A percentile compares a stretch with the other conserved stretches of the same genome.
phyloP scores from a whole-genome alignment of 1,140 invertebrate species.

The Neodiprion virginianus region DNA sequence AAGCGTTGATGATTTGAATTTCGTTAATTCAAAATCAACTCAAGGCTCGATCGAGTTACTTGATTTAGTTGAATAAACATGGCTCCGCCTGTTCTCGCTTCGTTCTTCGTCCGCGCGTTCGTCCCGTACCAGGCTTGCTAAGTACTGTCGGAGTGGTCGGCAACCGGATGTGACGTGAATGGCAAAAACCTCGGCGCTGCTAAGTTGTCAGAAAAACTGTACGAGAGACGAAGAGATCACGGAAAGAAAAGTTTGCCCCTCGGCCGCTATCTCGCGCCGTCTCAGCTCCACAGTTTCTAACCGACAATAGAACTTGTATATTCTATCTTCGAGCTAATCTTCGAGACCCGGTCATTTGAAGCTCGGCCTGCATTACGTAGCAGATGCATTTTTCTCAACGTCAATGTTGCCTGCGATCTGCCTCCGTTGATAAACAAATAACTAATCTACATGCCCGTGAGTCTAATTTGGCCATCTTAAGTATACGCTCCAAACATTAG shows the following conservation, averaged over 20 bases:
- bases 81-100: constrained; percentile 31
- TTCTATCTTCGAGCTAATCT: too few relatives aligned
- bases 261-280: neutral
- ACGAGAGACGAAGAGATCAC: neutral
- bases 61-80: constrained; percentile 52
- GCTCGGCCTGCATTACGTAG: too few relatives aligned
- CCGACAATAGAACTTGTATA: too few relatives aligned
- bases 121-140: constrained; percentile 24
- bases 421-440: too few relatives aligned
- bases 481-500: too few relatives aligned
- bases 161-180: constrained; percentile 53
- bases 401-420: too few relatives aligned
- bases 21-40: neutral
- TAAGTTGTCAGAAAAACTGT: constrained; percentile 4
- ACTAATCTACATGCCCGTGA: too few relatives aligned
- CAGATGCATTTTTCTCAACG: too few relatives aligned
- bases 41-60: neutral
- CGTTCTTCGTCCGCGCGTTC: neutral
- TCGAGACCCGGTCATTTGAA: too few relatives aligned
- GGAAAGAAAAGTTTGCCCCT: neutral
- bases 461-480: too few relatives aligned
- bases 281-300: too few relatives aligned
- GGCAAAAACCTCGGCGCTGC: constrained; percentile 44
- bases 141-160: constrained; percentile 40
- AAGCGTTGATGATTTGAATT: neutral